Evolutionary conservation across 2,113 vertebrate species (phyloP), one percentile per base, ranked within the genome.

Genomic region (Rhabdomys dilectus): DNA sequence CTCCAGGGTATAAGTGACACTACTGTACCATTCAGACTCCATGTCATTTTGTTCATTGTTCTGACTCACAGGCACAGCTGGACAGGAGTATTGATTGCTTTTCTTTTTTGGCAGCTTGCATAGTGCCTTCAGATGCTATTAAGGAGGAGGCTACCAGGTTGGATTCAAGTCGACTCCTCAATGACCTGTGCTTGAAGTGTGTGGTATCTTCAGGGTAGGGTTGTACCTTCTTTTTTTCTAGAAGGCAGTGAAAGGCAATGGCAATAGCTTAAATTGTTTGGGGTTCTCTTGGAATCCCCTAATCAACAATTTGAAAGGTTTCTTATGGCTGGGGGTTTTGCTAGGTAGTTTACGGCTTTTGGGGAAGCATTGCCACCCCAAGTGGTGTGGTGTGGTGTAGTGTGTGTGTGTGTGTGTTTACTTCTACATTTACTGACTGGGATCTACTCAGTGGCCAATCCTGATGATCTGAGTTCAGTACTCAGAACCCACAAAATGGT

Each of bases 141-240:
- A 29, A 42, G 24, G 17, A 80, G 77, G 17, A 80, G 17, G 9
- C 77, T 80, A 31, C 16, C 17, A 56, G 31, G 17, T 53, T 31
- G 22, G 17, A 81, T 81, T 51, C 51, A 81, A 6, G 19, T 56
- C 34, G 34, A 6, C 53, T 80, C 51, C 34, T 56, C 51, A 80
- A 22, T n/a, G 51, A 22, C 51, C 19, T 56, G 17, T 81, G 78
- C 9, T 0, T 0, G 1, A 24, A 56, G 16, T 12, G 0, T 12
- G 34, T 81, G 51, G 17, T n/a, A 19, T 81, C 34, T 81, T 81
- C 34, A 19, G 78, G 51, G 51, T 81, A 81, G 34, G 51, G 34
- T n/a, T 22, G 6, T 36, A 36, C 19, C 19, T 36, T 81, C 17
- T 56, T 12, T 81, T 12, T 81, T 53, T 26, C 64, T 56, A 81